Evolutionary conservation across 1,140 invertebrate genomes (phyloP).

Genomic region (Mycetomoellerius zeteki): DNA sequence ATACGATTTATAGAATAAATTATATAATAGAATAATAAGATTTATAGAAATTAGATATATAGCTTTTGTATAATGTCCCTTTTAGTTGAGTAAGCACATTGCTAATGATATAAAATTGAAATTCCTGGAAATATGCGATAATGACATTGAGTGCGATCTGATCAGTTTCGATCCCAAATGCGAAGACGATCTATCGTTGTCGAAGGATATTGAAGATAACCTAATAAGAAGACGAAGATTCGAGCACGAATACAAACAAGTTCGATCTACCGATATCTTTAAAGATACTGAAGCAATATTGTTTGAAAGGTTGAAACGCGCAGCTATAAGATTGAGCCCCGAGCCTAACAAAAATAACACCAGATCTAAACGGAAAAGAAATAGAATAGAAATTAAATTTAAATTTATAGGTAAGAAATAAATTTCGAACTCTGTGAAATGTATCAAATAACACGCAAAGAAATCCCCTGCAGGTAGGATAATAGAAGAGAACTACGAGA

Average conservation of each 20-base stretch:
- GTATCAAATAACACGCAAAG: background rate
- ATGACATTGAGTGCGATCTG: conserved; percentile 78
- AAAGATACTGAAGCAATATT: conserved; percentile 18
- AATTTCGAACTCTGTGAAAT: background rate
- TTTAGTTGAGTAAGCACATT: conserved; percentile 77
- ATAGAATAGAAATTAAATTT: conserved; percentile 81
- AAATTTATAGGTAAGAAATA: conserved; percentile 75
- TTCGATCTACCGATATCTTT: background rate
- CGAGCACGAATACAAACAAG: background rate
- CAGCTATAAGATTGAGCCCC: conserved; percentile 8
- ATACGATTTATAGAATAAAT: background rate
- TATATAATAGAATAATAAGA: background rate
- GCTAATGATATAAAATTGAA: conserved; percentile 73
- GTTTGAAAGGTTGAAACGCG: conserved; percentile 22
- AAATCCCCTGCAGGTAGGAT: conserved; percentile 73
- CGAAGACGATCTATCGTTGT: conserved; percentile 4
- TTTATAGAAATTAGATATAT: background rate
- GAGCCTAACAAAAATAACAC: conserved; percentile 28
- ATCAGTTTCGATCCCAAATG: conserved; percentile 81
- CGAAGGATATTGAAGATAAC: conserved; percentile 34
- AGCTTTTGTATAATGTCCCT: background rate
- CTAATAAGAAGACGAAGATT: conserved; percentile 54
- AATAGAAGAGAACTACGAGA: conserved; percentile 75
- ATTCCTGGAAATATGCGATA: conserved; percentile 74
- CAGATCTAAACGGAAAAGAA: conserved; percentile 59